Percentiles rank a stretch among this genome's conserved stretches.
phyloP scores from a whole-genome alignment of 2,113 vertebrate genomes.

The Phocoena sinus region DNA sequence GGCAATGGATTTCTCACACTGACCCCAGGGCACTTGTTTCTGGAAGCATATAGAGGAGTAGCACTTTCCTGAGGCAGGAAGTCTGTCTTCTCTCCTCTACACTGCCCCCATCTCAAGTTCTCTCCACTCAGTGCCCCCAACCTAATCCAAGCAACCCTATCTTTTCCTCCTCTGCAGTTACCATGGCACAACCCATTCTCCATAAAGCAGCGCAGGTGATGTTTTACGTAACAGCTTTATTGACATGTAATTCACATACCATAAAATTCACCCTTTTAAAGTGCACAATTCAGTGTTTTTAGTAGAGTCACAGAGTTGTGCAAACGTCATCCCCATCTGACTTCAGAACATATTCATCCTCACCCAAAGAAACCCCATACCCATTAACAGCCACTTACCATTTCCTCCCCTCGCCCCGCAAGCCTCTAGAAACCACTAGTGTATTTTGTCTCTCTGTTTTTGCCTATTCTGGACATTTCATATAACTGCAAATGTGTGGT shows the following conservation, averaged over 20 bases:
- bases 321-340: neutral
- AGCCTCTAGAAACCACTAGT: neutral
- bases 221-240: slow-evolving; percentile 9
- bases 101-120: neutral
- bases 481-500: neutral
- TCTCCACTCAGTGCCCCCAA: neutral
- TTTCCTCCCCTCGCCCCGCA: neutral
- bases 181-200: neutral
- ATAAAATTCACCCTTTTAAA: neutral
- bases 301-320: neutral
- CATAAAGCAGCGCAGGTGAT: neutral
- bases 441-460: neutral
- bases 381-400: neutral
- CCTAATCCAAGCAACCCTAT: neutral
- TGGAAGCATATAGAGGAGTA: neutral
- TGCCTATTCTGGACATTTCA: neutral
- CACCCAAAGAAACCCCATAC: neutral
- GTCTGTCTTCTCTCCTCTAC: neutral
- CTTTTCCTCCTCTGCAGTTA: neutral
- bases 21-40: neutral
- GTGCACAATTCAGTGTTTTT: neutral
- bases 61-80: neutral
- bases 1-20: neutral
- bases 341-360: neutral
- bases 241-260: neutral